Evolutionary conservation across 1,140 invertebrate species (phyloP), one percentile per base, ranked within the genome.

Genomic region (Rhopalosiphum maidis): DNA sequence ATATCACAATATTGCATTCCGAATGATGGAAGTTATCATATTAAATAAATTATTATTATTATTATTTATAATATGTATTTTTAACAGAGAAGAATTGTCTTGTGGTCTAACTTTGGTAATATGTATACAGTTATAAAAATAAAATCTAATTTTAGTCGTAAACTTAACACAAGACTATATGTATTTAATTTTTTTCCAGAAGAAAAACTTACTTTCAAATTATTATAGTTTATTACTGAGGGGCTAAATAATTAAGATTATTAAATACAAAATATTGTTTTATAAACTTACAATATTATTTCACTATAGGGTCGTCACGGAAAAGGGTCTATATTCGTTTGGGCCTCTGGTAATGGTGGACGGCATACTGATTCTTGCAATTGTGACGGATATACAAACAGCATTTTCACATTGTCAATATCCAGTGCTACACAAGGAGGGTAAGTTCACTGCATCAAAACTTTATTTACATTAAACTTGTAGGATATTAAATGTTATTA

Each of bases 381-480:
- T 95, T 99, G 99, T 95, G 99, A 99, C 95, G 99, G 97, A 37
- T 99, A 99, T 95, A 99, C 99, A n/a, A 99, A 99, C 95, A 99
- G 98, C 94, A 99, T 99, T 95, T 99, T 98, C 97, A 99, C 99
- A 30, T 96, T 99, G 94, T 99, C 98, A 85, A 99, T 99, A 95
- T 99, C 98, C 94, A 99, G 98, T 94, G 98, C 97, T 22, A 99
- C 98, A 82, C 99, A 99, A 96, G 97, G 98, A 94, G 99, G 99
- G 21, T 96, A 97, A 94, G 98, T 77, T 77, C 60, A 15, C 43
- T 30, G 7, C 18, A 9, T 83, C 22, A 37, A 83, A 37, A 83
- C 77, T 37, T 83, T 7, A 37, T 83, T 37, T 83, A 37, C 77
- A 83, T 83, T 83, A 83, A 37, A 7, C 35, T 37, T 35, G 18